A percentile compares a stretch with the other conserved stretches of the same genome.
phyloP scores from a whole-genome alignment of 2,113 vertebrate genomes.

The Strigops habroptila region DNA sequence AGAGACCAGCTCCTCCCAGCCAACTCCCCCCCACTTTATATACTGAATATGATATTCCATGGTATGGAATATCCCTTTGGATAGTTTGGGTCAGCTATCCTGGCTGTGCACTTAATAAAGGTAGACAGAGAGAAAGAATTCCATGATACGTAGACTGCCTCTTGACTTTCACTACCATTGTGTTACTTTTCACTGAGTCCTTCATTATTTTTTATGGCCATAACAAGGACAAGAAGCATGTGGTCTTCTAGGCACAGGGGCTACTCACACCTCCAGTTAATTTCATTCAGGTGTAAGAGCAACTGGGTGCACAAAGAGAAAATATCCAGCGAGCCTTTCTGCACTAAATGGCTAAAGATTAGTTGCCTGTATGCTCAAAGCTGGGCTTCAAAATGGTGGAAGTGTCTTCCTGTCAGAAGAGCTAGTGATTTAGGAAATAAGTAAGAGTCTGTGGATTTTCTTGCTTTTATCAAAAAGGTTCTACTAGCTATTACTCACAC shows the following conservation, averaged over 20 bases:
- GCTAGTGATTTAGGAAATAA: background rate
- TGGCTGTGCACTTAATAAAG: background rate
- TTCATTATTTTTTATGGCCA: background rate
- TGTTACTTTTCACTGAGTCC: background rate
- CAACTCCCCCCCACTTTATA: background rate
- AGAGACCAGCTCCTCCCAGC: background rate
- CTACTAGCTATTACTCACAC: background rate
- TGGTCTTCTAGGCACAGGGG: background rate
- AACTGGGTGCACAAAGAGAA: background rate
- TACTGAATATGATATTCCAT: background rate
- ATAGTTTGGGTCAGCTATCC: background rate
- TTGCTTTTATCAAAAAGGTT: background rate
- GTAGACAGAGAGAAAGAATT: background rate
- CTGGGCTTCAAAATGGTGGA: background rate
- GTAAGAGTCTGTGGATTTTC: background rate
- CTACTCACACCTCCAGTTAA: background rate
- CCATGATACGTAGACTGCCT: background rate
- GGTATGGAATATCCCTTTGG: background rate
- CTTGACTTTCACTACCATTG: background rate
- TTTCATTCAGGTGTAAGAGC: background rate
- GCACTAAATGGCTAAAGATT: background rate
- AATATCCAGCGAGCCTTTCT: background rate
- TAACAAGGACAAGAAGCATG: background rate
- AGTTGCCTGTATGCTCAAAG: background rate
- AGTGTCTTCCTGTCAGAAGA: background rate